phyloP scores from a whole-genome alignment of 2,113 vertebrate genomes.

The Buteo buteo region DNA sequence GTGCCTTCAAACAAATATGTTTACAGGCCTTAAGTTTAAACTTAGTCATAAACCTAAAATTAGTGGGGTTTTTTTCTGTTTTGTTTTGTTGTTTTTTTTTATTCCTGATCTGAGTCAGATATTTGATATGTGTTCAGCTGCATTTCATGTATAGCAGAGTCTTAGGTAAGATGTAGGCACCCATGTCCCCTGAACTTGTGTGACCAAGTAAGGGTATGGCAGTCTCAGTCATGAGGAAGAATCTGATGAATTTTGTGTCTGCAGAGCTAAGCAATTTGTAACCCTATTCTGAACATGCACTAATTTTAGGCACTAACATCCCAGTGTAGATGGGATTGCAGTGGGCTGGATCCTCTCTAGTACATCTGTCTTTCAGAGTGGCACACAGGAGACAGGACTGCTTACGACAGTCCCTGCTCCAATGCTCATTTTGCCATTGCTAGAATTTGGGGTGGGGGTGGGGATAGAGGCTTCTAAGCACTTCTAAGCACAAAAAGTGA shows the following conservation, averaged over 20 bases:
- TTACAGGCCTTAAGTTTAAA: background rate
- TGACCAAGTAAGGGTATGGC: background rate
- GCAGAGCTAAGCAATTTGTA: background rate
- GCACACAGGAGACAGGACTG: background rate
- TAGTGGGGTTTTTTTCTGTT: background rate
- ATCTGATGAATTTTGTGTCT: background rate
- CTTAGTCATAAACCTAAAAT: background rate
- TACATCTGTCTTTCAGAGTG: background rate
- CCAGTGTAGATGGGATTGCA: background rate
- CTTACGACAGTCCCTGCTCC: background rate
- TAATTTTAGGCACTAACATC: background rate
- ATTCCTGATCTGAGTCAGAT: background rate
- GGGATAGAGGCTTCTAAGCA: background rate
- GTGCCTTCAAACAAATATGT: background rate
- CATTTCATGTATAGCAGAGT: background rate
- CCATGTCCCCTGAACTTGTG: background rate
- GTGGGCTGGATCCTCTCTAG: background rate
- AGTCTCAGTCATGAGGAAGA: background rate
- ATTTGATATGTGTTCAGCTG: background rate
- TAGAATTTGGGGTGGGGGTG: background rate
- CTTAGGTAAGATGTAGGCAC: background rate
- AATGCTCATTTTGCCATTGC: background rate
- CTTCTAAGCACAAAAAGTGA: background rate
- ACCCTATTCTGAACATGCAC: background rate
- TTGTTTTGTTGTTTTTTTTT: background rate